Conservation (phyloP, 2,113 vertebrate genomes). For the Epinephelus cyanopodus region DNA sequence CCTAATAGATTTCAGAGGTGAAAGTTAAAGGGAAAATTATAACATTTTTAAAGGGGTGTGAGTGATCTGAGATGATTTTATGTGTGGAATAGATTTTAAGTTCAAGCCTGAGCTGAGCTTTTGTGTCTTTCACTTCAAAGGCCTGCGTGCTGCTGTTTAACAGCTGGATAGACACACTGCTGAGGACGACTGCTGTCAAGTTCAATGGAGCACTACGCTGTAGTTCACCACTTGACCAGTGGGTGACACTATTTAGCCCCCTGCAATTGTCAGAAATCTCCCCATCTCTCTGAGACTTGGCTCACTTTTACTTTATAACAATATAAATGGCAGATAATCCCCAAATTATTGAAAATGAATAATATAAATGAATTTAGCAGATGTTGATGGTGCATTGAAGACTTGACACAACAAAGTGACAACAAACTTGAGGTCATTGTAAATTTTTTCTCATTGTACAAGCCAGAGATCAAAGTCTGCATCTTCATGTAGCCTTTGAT, state of each 20-base stretch:
- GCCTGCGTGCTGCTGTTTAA: constrained; percentile 55
- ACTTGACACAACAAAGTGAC: background rate
- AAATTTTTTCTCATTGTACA: background rate
- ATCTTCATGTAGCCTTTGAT: background rate
- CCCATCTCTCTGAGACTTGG: background rate
- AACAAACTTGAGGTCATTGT: background rate
- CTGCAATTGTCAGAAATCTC: background rate
- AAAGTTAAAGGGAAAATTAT: background rate
- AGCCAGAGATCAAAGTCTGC: background rate
- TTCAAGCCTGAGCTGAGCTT: constrained; percentile 59
- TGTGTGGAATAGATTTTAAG: constrained; percentile 32
- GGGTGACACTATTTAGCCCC: constrained; percentile 51
- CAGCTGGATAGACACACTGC: constrained; percentile 62
- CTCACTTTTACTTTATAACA: background rate
- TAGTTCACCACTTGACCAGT: constrained; percentile 44
- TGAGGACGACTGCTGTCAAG: constrained; percentile 58
- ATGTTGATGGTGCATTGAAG: background rate
- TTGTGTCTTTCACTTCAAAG: constrained; percentile 67
- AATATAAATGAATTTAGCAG: background rate
- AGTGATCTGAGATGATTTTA: constrained; percentile 15
- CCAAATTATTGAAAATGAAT: background rate
- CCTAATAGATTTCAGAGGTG: background rate
- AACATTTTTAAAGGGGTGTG: constrained; percentile 9
- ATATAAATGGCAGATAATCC: background rate
- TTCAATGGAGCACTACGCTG: constrained; percentile 65